Conservation (phyloP, 2,888 invertebrate genomes). For the Cancer borealis region DNA sequence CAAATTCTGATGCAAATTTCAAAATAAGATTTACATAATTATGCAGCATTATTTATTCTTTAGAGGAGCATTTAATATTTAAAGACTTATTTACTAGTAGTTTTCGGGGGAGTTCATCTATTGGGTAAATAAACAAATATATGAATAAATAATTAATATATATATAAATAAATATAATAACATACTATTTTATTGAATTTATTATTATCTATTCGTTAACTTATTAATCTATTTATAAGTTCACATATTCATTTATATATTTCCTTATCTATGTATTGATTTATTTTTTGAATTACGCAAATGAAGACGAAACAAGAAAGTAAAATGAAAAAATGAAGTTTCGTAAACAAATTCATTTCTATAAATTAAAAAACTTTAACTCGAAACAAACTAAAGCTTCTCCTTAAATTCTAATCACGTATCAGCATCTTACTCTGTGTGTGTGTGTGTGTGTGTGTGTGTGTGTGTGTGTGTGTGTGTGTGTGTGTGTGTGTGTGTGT, state of each 20-base stretch:
- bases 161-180: not conserved
- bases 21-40: not conserved
- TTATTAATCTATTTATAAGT: no score
- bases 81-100: no score
- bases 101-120: no score
- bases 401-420: no score
- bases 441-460: not conserved
- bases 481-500: not conserved
- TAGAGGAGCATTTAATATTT: not conserved
- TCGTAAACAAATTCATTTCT: not conserved
- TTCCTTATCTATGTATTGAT: not conserved
- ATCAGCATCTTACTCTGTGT: not conserved
- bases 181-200: not conserved
- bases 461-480: slow-evolving; percentile 12
- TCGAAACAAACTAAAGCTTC: no score
- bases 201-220: not conserved
- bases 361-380: not conserved
- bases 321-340: not conserved
- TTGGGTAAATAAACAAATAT: not conserved
- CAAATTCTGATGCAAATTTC: slow-evolving; percentile 30
- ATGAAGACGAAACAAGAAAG: not conserved
- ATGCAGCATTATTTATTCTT: not conserved
- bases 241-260: no score
- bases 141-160: not conserved
- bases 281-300: not conserved